Base-by-base conservation (phyloP, 2,888 invertebrate species). In the Marronus borbonicus region DNA sequence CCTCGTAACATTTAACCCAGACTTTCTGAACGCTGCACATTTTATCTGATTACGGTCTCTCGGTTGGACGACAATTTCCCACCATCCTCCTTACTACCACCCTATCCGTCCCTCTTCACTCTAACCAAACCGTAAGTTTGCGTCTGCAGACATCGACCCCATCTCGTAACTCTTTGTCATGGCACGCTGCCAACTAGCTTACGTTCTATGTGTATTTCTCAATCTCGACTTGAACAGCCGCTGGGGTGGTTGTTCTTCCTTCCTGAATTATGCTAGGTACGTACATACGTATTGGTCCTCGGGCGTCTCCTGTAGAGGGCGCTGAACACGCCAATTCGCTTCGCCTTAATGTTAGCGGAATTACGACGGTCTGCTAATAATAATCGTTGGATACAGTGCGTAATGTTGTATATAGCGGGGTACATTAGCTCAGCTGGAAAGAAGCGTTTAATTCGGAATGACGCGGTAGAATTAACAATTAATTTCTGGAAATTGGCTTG, bases 21-120 rank as follows among this genome's bases (percentile, higher is more conserved):
- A 28, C 14, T 12, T 64, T 64, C 31, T n/a, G 31, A 64, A 28
- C 31, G 36, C 28, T 64, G 64, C 64, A 36, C 64, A 64, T 36
- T 64, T 64, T 64, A 64, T 64, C 64, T 64, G 31, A 64, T 64
- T 64, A 64, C 64, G 64, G 31, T 64, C 64, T 64, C 64, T 20
- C 31, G 28, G n/a, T n/a, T 12, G 36, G 64, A 64, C 64, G 64
- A 36, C 28, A 28, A 64, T 64, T 64, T 64, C 31, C 28, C 12
- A 5, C 31, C 20, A 28, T 17, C 5, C 60, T 17, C n/a, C 20
- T 14, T 2, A 20, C 20, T 24, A 24, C 24, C 62, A 5, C 12
- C 24, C 64, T n/a, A 31, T 36, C 64, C 64, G 3, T 12, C 31
- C 1, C 1, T n/a, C 5, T 4, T 5, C 31, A 0, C 31, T 4